Conservation (phyloP, 1,140 invertebrate genomes). For the Eumeta japonica region DNA sequence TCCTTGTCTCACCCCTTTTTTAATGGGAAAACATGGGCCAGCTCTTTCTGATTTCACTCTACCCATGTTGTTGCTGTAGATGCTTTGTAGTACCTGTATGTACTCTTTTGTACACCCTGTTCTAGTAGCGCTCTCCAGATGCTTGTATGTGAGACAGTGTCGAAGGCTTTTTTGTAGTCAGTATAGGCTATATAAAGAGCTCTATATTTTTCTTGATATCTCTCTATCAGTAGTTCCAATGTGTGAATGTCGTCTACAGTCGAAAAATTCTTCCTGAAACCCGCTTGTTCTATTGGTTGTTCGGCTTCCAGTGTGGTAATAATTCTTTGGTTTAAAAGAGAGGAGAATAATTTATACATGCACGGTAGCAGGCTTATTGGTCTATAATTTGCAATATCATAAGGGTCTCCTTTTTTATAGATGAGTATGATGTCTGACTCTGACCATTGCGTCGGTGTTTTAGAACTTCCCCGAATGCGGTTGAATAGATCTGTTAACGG, state of each 20-base stretch:
- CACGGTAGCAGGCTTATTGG: conserved; percentile 10
- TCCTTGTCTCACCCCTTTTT: neutral
- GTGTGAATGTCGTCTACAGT: neutral
- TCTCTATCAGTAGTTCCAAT: no score
- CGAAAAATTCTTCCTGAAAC: no score
- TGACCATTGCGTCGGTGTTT: conserved; percentile 10
- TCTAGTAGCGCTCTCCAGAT: neutral
- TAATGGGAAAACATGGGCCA: neutral
- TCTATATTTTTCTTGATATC: no score
- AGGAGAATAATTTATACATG: conserved; percentile 13
- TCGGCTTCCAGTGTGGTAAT: no score
- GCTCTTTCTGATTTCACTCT: neutral
- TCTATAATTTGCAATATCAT: conserved; percentile 12
- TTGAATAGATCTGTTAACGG: neutral
- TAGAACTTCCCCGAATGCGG: no score
- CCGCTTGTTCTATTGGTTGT: no score
- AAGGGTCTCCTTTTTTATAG: conserved; percentile 15
- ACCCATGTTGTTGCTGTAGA: neutral
- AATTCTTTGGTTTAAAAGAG: conserved; percentile 9
- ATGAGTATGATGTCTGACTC: conserved; percentile 10
- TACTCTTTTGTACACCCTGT: neutral
- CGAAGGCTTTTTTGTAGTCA: no score
- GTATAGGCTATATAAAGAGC: no score
- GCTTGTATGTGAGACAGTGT: no score
- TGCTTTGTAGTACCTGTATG: neutral